These are phyloP conservation scores for Lagria hirta DNA, from an alignment of 2,888 invertebrate genomes.

Conservation along the genomic window DNA sequence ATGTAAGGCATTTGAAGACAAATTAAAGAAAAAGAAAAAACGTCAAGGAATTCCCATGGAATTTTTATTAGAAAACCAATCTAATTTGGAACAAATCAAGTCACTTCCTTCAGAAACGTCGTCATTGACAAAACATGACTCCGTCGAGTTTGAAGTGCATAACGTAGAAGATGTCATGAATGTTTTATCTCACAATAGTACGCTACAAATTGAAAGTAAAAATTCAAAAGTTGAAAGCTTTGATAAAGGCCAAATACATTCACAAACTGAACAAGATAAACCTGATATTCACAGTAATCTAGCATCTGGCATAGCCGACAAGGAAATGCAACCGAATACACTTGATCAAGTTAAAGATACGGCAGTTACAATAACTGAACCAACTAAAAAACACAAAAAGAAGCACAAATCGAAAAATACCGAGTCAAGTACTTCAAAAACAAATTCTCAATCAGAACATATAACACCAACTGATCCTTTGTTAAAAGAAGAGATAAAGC, in stretches of 20 bases:
- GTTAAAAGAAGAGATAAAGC: too few species aligned
- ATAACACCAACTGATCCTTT: too few species aligned
- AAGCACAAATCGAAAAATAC: too few species aligned
- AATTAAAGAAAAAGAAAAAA: slow-evolving; percentile 34
- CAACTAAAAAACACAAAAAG: too few species aligned
- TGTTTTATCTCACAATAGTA: slow-evolving; percentile 39
- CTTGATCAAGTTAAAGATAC: too few species aligned
- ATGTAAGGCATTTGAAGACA: slow-evolving; percentile 48
- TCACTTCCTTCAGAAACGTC: slow-evolving; percentile 30
- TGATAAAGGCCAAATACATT: neutral
- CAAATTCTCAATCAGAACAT: too few species aligned
- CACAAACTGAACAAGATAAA: neutral
- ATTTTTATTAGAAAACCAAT: slow-evolving; percentile 32
- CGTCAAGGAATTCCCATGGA: slow-evolving; percentile 41
- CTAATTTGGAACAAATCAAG: slow-evolving; percentile 23
- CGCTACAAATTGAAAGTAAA: slow-evolving; percentile 18
- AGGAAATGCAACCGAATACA: too few species aligned
- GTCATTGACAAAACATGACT: slow-evolving; percentile 45
- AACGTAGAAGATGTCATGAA: slow-evolving; percentile 51
- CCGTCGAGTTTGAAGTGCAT: slow-evolving; percentile 51
- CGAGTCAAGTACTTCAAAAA: too few species aligned
- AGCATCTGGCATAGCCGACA: too few species aligned
- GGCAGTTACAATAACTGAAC: too few species aligned
- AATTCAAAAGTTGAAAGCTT: too few species aligned
- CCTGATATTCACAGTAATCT: too few species aligned